These are phyloP conservation scores for Diglossa brunneiventris DNA, from an alignment of 2,113 vertebrate genomes.

Conservation along the genomic window DNA sequence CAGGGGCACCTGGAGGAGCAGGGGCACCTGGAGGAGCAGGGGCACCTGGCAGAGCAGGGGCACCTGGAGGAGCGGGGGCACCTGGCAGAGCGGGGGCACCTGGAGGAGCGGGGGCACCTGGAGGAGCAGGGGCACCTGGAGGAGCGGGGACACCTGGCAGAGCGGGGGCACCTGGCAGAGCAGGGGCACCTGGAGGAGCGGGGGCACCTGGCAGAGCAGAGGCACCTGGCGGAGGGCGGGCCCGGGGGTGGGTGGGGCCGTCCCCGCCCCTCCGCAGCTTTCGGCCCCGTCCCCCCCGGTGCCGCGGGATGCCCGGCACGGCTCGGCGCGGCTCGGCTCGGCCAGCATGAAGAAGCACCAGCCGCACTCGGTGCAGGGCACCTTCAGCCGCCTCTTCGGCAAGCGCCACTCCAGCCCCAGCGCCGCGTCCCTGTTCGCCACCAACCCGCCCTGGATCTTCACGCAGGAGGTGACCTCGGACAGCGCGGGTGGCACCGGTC, in stretches of 20 bases:
- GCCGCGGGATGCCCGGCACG: neutral
- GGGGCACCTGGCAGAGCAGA: too few species aligned
- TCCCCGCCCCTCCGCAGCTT: neutral
- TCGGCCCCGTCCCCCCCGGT: neutral
- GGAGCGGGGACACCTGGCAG: neutral
- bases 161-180: neutral
- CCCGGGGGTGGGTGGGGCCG: neutral
- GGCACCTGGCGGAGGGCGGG: too few species aligned
- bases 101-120: too few species aligned
- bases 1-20: neutral
- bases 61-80: too few species aligned
- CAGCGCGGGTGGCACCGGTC: conserved; percentile 63
- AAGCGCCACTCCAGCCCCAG: conserved; percentile 63
- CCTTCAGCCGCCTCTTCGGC: conserved; percentile 79
- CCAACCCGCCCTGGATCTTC: conserved; percentile 79
- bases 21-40: too few species aligned
- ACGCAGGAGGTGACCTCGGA: conserved; percentile 69
- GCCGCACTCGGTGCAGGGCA: conserved; percentile 74
- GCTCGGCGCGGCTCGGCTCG: neutral
- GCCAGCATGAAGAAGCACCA: conserved; percentile 75
- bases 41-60: neutral
- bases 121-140: neutral
- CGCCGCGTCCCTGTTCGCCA: conserved; percentile 69
- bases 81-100: too few species aligned
- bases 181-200: too few species aligned